phyloP scores from a whole-genome alignment of 2,888 invertebrate species.

The Mongoloraphidia duomilia region DNA sequence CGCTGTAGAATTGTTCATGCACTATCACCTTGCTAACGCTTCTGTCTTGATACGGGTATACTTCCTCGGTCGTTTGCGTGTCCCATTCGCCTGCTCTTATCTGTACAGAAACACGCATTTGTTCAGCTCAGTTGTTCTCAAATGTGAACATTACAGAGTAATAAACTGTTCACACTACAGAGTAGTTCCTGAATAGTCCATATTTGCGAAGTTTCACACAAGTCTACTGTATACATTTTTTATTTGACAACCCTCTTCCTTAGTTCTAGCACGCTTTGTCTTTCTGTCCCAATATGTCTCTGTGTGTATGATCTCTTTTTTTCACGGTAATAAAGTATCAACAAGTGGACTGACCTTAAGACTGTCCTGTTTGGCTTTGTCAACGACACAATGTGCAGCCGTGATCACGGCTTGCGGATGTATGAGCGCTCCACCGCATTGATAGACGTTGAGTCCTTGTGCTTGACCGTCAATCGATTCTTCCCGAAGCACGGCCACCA shows the following conservation, averaged over 20 bases:
- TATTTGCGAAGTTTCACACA: too few species aligned
- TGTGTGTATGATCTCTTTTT: too few species aligned
- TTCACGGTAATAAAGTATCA: too few species aligned
- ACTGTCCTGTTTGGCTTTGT: slow-evolving; percentile 19
- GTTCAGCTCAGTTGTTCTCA: too few species aligned
- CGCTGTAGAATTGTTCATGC: slow-evolving; percentile 49
- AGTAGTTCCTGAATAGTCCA: too few species aligned
- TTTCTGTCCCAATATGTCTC: too few species aligned
- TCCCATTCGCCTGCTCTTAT: slow-evolving; percentile 73
- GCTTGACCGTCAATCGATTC: slow-evolving; percentile 34
- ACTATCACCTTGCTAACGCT: slow-evolving; percentile 38
- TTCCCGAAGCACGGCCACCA: slow-evolving; percentile 53
- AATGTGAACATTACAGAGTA: too few species aligned
- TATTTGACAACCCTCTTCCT: too few species aligned
- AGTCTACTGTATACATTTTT: too few species aligned
- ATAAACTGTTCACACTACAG: too few species aligned
- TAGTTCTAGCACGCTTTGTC: too few species aligned
- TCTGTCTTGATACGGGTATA: slow-evolving; percentile 54
- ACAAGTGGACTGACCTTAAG: slow-evolving; percentile 25
- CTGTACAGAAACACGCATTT: background rate
- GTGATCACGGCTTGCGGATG: slow-evolving; percentile 62
- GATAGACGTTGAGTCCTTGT: slow-evolving; percentile 44
- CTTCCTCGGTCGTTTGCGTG: slow-evolving; percentile 55
- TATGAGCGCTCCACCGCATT: slow-evolving; percentile 70
- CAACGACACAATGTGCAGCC: slow-evolving; percentile 61